Evolutionary conservation across 1,140 invertebrate genomes (phyloP).

Genomic region (Drosophila rhopaloa): DNA sequence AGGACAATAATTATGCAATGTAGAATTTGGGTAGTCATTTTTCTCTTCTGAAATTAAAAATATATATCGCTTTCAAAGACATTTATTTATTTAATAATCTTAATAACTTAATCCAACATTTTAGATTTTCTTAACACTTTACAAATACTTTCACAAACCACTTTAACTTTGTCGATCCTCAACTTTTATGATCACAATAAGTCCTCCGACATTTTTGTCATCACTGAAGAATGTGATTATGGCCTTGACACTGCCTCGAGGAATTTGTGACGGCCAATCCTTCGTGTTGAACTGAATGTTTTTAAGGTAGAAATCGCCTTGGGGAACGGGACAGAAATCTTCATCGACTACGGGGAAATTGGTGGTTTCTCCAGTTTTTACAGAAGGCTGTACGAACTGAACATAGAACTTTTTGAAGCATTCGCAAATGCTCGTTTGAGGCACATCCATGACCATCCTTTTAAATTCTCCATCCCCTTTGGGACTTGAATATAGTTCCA

Average conservation of each 20-base stretch:
- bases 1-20: no score
- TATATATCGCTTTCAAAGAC: slow-evolving; percentile 35
- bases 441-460: slow-evolving; percentile 73
- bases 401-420: slow-evolving; percentile 81
- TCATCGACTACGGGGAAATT: slow-evolving; percentile 72
- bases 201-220: slow-evolving; percentile 67
- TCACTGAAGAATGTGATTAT: slow-evolving; percentile 64
- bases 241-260: slow-evolving; percentile 74
- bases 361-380: slow-evolving; percentile 61
- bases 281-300: slow-evolving; percentile 66
- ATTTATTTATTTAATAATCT: slow-evolving; percentile 13
- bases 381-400: slow-evolving; percentile 72
- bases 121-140: no score
- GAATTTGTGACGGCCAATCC: slow-evolving; percentile 74
- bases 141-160: neutral
- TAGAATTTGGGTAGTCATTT: no score
- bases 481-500: slow-evolving; percentile 75
- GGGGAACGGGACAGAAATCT: slow-evolving; percentile 67
- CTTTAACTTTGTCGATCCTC: slow-evolving; percentile 60
- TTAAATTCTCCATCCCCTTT: slow-evolving; percentile 76
- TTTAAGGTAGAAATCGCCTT: slow-evolving; percentile 70
- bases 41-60: no score
- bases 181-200: slow-evolving; percentile 63
- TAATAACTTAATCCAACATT: neutral
- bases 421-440: slow-evolving; percentile 71